These are phyloP conservation scores for Myanophis thanlyinensis DNA, from an alignment of 2,113 vertebrate species.

Conservation along the genomic window DNA sequence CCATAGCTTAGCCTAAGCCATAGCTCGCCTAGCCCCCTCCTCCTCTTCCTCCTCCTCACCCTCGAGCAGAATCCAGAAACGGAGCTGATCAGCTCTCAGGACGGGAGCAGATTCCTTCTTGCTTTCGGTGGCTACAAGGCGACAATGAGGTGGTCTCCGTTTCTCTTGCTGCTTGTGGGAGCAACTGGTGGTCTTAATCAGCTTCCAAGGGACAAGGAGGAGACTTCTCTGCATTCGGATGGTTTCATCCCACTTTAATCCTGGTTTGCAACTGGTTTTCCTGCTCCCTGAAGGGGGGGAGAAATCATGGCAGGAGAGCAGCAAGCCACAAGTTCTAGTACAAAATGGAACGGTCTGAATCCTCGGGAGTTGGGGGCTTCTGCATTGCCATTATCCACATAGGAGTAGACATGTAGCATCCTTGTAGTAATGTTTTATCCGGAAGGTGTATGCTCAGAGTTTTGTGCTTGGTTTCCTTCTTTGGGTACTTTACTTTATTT, in stretches of 20 bases:
- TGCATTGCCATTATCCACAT: neutral
- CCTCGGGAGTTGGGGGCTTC: neutral
- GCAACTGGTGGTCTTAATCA: neutral
- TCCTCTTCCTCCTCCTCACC: neutral
- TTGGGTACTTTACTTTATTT: too few species aligned
- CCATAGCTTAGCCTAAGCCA: neutral
- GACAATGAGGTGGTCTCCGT: constrained; percentile 59
- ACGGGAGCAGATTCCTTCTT: neutral
- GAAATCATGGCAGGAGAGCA: neutral
- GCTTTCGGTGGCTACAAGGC: neutral
- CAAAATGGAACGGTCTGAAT: neutral
- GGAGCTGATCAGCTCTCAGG: neutral
- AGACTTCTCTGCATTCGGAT: neutral
- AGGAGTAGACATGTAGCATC: neutral
- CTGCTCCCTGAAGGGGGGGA: too few species aligned
- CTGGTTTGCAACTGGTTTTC: neutral
- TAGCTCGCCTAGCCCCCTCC: too few species aligned
- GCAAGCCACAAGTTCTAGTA: neutral
- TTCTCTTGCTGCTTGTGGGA: constrained; percentile 13
- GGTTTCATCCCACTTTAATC: neutral
- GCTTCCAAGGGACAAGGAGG: neutral
- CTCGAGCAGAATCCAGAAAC: neutral
- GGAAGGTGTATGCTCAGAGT: neutral
- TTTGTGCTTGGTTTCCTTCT: neutral
- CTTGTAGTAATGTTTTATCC: neutral